Evolutionary conservation across 2,113 vertebrate genomes (phyloP).

Genomic region (Sphyrna mokarran): DNA sequence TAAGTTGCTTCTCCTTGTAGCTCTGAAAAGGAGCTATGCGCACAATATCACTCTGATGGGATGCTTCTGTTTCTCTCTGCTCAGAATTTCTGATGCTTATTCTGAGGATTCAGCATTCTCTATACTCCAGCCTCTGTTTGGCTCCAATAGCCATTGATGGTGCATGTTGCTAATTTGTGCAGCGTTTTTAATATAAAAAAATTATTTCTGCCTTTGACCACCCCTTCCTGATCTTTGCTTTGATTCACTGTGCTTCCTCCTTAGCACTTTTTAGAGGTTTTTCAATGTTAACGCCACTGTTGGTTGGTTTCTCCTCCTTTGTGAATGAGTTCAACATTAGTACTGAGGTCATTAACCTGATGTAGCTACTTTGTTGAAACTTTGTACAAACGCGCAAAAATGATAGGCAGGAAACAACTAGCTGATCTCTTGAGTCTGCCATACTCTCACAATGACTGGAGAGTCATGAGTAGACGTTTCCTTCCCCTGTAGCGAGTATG

Average conservation of each 20-base stretch:
- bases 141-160: neutral
- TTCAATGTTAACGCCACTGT: neutral
- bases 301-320: neutral
- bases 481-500: neutral
- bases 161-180: neutral
- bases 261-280: neutral
- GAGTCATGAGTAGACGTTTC: neutral
- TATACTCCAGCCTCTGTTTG: neutral
- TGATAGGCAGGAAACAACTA: neutral
- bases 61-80: neutral
- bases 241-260: neutral
- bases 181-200: neutral
- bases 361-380: neutral
- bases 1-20: neutral
- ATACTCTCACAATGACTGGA: neutral
- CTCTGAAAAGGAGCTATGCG: neutral
- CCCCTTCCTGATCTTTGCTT: neutral
- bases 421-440: neutral
- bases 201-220: neutral
- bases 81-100: neutral
- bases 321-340: neutral
- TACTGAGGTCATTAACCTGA: neutral
- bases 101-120: neutral
- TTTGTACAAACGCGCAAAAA: neutral
- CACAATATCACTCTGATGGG: neutral